These are phyloP conservation scores for Thermophis baileyi DNA, from an alignment of 2,113 vertebrate genomes.

Conservation along the genomic window DNA sequence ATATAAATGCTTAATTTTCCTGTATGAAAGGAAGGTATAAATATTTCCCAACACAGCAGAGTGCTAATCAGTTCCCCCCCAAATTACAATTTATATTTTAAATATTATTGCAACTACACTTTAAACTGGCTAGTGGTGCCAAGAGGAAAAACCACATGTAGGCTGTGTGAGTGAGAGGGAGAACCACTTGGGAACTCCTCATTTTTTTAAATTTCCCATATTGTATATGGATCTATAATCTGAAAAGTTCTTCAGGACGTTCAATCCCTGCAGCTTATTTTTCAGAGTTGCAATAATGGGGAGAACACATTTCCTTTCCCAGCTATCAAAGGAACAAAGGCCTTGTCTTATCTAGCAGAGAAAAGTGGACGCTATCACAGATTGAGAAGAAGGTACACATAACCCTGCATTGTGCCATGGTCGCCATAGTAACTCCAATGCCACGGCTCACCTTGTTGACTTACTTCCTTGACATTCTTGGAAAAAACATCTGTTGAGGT, in stretches of 20 bases:
- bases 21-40: neutral
- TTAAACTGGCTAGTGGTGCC: neutral
- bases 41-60: neutral
- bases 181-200: neutral
- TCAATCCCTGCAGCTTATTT: neutral
- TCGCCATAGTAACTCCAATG: neutral
- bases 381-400: neutral
- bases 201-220: neutral
- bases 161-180: neutral
- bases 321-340: neutral
- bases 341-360: neutral
- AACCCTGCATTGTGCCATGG: neutral
- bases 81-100: neutral
- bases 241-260: neutral
- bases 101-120: neutral
- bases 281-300: neutral
- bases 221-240: neutral
- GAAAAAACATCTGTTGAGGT: neutral
- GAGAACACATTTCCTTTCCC: neutral
- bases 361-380: neutral
- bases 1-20: neutral
- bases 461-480: neutral
- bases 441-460: rapidly evolving
- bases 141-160: neutral
- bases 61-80: neutral